These are phyloP conservation scores for Diplodus sargus DNA, from an alignment of 2,797 vertebrate genomes.

Conservation along the genomic window DNA sequence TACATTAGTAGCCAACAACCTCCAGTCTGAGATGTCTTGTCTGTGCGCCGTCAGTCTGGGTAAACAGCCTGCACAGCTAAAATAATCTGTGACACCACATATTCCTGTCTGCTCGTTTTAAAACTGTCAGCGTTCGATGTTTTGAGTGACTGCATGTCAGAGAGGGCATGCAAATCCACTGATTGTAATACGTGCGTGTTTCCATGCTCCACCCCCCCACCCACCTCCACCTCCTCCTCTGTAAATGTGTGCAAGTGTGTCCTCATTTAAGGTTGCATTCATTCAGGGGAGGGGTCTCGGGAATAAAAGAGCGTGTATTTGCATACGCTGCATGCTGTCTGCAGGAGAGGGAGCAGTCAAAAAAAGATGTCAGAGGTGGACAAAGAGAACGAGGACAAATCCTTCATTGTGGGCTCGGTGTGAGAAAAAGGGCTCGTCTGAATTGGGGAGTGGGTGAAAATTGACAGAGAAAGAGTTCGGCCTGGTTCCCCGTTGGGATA, in stretches of 20 bases:
- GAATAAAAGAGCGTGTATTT: constrained; percentile 89
- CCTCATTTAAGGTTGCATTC: constrained; percentile 89
- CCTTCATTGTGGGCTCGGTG: constrained; percentile 85
- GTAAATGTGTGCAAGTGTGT: constrained; percentile 83
- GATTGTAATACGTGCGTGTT: constrained; percentile 71
- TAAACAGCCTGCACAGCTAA: constrained; percentile 10
- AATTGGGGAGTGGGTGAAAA: constrained; percentile 79
- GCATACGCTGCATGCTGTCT: constrained; percentile 91
- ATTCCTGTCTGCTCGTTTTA: constrained; percentile 41
- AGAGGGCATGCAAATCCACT: constrained; percentile 76
- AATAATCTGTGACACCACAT: constrained; percentile 15
- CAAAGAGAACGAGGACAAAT: constrained; percentile 85
- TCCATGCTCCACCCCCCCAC: constrained; percentile 46
- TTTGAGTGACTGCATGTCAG: constrained; percentile 64
- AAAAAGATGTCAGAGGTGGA: constrained; percentile 87
- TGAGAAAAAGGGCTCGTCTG: constrained; percentile 83
- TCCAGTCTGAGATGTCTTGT: not conserved
- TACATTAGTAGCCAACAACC: not conserved
- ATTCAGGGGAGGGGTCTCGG: constrained; percentile 82
- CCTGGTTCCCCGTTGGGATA: constrained; percentile 88
- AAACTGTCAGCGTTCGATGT: constrained; percentile 46
- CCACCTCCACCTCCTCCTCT: constrained; percentile 22
- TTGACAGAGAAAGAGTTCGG: constrained; percentile 88
- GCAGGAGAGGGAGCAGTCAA: constrained; percentile 82
- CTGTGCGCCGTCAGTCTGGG: not conserved